phyloP scores from a whole-genome alignment of 2,888 invertebrate species.

The Drosophila anomelani region DNA sequence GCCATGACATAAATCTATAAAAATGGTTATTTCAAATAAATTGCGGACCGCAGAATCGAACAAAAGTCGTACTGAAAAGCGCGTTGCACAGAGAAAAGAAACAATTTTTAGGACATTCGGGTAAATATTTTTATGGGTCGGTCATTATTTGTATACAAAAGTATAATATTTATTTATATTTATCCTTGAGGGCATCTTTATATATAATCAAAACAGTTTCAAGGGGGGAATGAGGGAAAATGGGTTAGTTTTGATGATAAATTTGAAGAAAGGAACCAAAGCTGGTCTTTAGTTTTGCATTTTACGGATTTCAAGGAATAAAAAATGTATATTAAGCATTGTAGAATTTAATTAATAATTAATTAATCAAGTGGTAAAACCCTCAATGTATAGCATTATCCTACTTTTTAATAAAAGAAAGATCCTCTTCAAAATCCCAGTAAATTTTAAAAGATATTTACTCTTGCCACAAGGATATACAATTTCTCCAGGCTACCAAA shows the following conservation, averaged over 20 bases:
- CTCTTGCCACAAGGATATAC: background rate
- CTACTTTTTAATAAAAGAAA: background rate
- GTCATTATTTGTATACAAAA: background rate
- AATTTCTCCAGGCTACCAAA: slow-evolving; percentile 3
- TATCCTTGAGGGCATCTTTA: background rate
- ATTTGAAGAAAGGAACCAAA: no score
- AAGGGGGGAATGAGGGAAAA: background rate
- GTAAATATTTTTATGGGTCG: slow-evolving; percentile 11
- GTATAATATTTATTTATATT: background rate
- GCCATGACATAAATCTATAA: slow-evolving; percentile 63
- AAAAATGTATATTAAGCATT: background rate
- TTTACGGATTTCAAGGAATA: background rate
- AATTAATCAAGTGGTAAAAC: rapidly evolving
- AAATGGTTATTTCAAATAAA: slow-evolving; percentile 43
- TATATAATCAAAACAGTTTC: background rate
- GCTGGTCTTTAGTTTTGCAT: background rate
- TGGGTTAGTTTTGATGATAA: no score
- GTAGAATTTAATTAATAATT: background rate
- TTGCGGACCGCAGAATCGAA: slow-evolving; percentile 17
- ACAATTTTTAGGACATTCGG: slow-evolving; percentile 25
- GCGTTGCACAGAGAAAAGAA: slow-evolving; percentile 8
- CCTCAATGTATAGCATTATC: background rate
- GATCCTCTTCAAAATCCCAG: background rate
- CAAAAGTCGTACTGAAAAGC: slow-evolving; percentile 1
- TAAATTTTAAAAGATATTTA: background rate